phyloP scores from a whole-genome alignment of 2,888 invertebrate species.

The Marronus borbonicus region DNA sequence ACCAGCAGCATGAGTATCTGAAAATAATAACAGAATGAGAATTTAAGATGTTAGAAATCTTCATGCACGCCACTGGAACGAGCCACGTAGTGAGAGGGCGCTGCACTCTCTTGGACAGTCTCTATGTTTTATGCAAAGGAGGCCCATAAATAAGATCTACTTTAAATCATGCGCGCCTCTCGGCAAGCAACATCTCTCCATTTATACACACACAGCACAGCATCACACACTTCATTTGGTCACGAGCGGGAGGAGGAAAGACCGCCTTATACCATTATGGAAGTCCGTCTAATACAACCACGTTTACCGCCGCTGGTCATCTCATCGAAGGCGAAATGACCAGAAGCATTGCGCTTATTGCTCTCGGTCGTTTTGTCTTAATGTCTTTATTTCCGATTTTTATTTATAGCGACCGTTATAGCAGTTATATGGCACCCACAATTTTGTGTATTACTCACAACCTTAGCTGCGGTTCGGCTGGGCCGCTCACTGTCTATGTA shows the following conservation, averaged over 20 bases:
- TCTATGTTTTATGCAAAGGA: conserved; percentile 69
- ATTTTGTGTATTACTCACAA: conserved; percentile 22
- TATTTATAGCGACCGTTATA: conserved; percentile 65
- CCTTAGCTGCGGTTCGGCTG: background rate
- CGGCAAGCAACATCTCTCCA: conserved; percentile 65
- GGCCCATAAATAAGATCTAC: conserved; percentile 67
- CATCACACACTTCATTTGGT: conserved; percentile 68
- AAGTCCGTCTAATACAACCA: conserved; percentile 58
- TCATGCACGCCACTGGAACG: conserved; percentile 53
- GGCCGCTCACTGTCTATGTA: background rate
- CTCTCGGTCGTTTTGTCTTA: conserved; percentile 64
- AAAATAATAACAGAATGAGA: too few species aligned
- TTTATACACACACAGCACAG: conserved; percentile 59
- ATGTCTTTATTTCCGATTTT: conserved; percentile 69
- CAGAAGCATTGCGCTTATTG: conserved; percentile 64
- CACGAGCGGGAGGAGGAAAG: conserved; percentile 58
- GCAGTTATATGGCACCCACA: conserved; percentile 51
- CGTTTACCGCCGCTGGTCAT: conserved; percentile 37
- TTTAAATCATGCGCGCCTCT: conserved; percentile 69
- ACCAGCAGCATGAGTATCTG: too few species aligned
- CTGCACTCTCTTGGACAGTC: conserved; percentile 67
- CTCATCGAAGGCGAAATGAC: conserved; percentile 28
- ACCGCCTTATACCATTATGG: conserved; percentile 60
- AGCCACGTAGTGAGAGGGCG: conserved; percentile 62
- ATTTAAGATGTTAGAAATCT: too few species aligned